phyloP scores from a whole-genome alignment of 2,888 invertebrate genomes.

The Metallyticus violacea region DNA sequence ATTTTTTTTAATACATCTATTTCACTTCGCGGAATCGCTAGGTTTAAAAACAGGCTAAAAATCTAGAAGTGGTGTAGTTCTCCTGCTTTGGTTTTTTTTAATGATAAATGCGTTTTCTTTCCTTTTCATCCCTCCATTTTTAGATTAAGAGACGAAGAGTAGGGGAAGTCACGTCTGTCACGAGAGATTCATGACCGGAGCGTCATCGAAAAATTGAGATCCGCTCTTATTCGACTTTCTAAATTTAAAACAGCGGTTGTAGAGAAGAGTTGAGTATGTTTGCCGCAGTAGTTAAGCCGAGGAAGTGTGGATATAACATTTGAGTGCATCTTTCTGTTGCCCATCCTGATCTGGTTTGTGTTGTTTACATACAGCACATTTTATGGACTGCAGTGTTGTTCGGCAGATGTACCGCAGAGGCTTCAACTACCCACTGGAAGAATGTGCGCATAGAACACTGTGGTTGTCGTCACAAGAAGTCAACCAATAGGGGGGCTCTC shows the following conservation, averaged over 20 bases:
- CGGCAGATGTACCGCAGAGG: neutral
- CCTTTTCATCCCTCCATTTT: neutral
- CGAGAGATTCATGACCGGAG: neutral
- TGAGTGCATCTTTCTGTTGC: neutral
- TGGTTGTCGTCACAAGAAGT: neutral
- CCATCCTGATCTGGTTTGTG: too few species aligned
- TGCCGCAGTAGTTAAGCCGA: neutral
- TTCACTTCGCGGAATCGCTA: neutral
- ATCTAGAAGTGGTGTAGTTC: neutral
- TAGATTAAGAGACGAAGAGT: neutral
- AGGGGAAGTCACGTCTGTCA: neutral
- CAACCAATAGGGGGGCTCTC: too few species aligned
- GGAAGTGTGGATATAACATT: neutral
- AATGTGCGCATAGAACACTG: neutral
- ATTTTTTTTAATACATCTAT: too few species aligned
- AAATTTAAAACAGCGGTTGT: neutral
- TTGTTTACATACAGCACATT: neutral
- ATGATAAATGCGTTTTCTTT: neutral
- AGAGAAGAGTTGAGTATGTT: neutral
- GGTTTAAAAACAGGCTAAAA: neutral
- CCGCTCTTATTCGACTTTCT: neutral
- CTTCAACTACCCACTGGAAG: too few species aligned
- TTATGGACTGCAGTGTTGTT: neutral
- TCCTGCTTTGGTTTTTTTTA: neutral
- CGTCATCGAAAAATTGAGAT: neutral